phyloP scores from a whole-genome alignment of 2,888 invertebrate genomes.

The Dryocosmus kuriphilus region DNA sequence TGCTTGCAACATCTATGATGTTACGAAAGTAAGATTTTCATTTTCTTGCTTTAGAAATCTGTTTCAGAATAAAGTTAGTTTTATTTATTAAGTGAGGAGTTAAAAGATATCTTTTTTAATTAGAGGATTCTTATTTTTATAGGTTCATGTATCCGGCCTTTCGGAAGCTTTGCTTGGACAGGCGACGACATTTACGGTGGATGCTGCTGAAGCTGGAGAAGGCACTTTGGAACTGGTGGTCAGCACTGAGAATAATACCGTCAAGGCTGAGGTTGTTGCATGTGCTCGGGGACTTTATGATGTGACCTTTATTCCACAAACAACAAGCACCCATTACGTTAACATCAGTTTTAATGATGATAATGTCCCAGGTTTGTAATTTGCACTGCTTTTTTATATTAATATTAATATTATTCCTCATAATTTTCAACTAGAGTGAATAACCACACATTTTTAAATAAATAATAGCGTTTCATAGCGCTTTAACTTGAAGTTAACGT shows the following conservation, averaged over 20 bases:
- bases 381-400: conserved; percentile 6
- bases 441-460: too few species aligned
- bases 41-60: background rate
- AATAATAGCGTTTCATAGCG: too few species aligned
- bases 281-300: conserved; percentile 94
- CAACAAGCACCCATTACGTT: conserved; percentile 93
- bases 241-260: conserved; percentile 92
- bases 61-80: background rate
- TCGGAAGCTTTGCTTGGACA: conserved; percentile 82
- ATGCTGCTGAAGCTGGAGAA: conserved; percentile 96
- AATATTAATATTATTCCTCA: background rate
- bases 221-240: conserved; percentile 95
- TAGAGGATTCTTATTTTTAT: background rate
- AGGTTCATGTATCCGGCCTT: conserved; percentile 75
- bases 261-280: conserved; percentile 93
- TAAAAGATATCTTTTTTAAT: background rate
- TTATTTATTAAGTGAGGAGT: background rate
- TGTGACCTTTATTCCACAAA: conserved; percentile 94
- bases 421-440: background rate
- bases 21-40: conserved; percentile 83
- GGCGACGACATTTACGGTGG: conserved; percentile 94
- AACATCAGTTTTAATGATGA: conserved; percentile 97
- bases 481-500: too few species aligned
- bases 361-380: conserved; percentile 83
- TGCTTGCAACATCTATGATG: conserved; percentile 96